Percentiles rank a stretch among this genome's conserved stretches.
phyloP scores from a whole-genome alignment of 2,888 invertebrate genomes.

The Sphecodes monilicornis region DNA sequence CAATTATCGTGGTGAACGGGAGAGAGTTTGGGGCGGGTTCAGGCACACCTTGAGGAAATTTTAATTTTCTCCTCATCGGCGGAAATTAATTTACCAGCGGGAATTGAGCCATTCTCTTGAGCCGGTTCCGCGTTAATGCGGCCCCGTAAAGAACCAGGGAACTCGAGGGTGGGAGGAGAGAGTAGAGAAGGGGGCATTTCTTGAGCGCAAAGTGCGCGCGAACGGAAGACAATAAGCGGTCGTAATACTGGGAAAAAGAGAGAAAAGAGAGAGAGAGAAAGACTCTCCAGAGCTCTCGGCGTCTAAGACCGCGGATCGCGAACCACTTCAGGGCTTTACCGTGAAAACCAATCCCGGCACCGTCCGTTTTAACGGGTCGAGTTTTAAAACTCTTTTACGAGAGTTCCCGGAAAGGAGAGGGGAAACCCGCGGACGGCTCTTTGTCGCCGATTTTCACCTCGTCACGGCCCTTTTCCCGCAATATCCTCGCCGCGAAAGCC shows the following conservation, averaged over 20 bases:
- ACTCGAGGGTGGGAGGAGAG: not conserved
- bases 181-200: conserved; percentile 1
- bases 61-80: conserved; percentile 46
- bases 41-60: conserved; percentile 34
- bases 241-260: conserved; percentile 51
- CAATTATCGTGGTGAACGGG: conserved; percentile 35
- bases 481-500: conserved; percentile 4
- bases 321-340: conserved; percentile 70
- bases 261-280: conserved; percentile 9
- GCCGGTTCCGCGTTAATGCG: conserved; percentile 36
- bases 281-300: conserved; percentile 39
- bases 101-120: conserved; percentile 53
- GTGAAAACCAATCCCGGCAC: conserved; percentile 76
- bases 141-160: not conserved
- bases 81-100: conserved; percentile 57
- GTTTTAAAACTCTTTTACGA: conserved; percentile 74
- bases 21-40: not conserved
- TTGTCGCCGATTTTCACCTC: conserved; percentile 54
- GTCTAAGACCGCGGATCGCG: conserved; percentile 66
- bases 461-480: not conserved
- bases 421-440: conserved; percentile 50
- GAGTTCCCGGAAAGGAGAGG: conserved; percentile 67
- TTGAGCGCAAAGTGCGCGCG: conserved; percentile 24
- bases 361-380: conserved; percentile 67
- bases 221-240: conserved; percentile 67